Percentiles rank a stretch among this genome's conserved stretches.
Evolutionary conservation across 2,113 vertebrate species (phyloP).

Genomic region (Tachysurus fulvidraco): DNA sequence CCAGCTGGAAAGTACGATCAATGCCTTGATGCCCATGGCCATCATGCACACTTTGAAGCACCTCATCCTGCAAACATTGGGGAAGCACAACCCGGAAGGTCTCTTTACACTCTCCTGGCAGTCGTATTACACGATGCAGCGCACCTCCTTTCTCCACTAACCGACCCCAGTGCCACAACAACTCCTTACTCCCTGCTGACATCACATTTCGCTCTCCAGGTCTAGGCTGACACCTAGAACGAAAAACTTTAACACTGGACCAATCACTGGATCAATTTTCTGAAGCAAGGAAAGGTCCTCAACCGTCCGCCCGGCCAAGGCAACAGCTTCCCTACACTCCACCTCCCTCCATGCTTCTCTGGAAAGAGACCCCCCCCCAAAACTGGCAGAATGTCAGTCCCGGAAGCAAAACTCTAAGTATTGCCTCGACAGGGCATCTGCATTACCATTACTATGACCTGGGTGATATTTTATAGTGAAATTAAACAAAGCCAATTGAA

Average conservation of each 20-base stretch:
- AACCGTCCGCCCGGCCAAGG: neutral
- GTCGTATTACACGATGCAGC: neutral
- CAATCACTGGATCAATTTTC: neutral
- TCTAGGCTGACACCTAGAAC: neutral
- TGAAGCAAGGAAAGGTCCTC: neutral
- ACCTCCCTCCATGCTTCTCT: too few relatives aligned
- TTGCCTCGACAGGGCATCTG: conserved; percentile 25
- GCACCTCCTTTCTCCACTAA: neutral
- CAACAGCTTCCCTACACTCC: neutral
- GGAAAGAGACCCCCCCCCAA: neutral
- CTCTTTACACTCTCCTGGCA: neutral
- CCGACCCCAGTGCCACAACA: neutral
- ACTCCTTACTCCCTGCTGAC: too few relatives aligned
- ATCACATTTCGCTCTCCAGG: neutral
- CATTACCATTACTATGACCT: conserved; percentile 23
- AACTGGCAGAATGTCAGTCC: neutral
- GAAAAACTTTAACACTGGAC: neutral
- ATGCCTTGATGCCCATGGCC: neutral
- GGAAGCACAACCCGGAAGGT: neutral
- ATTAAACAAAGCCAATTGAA: conserved; percentile 6
- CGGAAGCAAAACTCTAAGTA: neutral
- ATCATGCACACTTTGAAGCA: neutral
- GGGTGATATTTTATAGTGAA: conserved; percentile 9
- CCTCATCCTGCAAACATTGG: neutral
- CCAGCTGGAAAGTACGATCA: neutral